Conservation (phyloP, 2,888 invertebrate species). For the Poecilobothrus nobilitatus region DNA sequence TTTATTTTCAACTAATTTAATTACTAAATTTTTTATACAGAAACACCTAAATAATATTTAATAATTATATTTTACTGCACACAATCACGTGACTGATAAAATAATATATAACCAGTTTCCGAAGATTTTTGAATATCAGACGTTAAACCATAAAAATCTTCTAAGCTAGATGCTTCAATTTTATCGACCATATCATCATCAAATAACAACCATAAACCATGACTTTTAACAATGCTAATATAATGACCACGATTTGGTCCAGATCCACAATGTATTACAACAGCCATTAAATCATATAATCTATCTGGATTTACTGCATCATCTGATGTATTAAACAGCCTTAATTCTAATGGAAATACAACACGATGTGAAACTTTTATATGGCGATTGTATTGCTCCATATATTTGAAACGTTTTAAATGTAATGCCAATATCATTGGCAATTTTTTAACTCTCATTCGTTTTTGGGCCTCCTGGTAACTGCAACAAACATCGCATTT, state of each 20-base stretch:
- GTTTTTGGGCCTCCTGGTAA: conserved; percentile 97
- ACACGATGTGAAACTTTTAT: conserved; percentile 99
- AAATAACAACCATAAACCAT: conserved; percentile 98
- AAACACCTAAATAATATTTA: neutral
- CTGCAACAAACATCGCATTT: conserved; percentile 99
- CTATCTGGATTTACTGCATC: conserved; percentile 98
- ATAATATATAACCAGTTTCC: conserved; percentile 98
- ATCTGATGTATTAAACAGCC: conserved; percentile 96
- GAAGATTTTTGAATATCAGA: conserved; percentile 98
- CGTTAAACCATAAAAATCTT: conserved; percentile 98
- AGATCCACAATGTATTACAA: conserved; percentile 98
- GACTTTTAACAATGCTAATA: conserved; percentile 98
- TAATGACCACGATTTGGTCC: conserved; percentile 99
- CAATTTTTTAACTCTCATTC: conserved; percentile 97
- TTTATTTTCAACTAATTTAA: neutral
- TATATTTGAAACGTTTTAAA: conserved; percentile 93
- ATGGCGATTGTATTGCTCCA: conserved; percentile 97
- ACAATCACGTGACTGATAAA: conserved; percentile 92
- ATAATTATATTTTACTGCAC: conserved; percentile 24
- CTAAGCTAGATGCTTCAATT: conserved; percentile 97
- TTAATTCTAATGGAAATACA: conserved; percentile 94
- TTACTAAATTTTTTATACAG: neutral
- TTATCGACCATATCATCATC: conserved; percentile 99
- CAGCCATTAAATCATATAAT: conserved; percentile 96
- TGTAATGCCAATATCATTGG: conserved; percentile 97